Evolutionary conservation across 2,797 vertebrate genomes (phyloP), one percentile per base, ranked within the genome.

Genomic region (Pseudomugil tenellus): DNA sequence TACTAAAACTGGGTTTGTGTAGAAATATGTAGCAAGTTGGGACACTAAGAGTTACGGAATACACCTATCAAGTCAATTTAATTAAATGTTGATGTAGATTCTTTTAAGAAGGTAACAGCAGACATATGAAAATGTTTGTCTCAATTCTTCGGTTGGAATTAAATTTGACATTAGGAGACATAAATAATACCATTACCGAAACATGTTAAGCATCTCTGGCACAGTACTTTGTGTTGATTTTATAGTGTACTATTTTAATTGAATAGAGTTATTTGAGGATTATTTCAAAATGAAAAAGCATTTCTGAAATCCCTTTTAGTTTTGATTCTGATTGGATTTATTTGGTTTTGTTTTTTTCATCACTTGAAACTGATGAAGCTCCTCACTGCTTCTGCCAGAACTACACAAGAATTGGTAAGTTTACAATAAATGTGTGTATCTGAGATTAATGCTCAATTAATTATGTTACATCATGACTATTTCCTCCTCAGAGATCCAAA

Each of bases 1-100:
- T 59, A 7, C 43, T 13, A 3, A 39, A 51, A 31, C 23, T 21
- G 17, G n/a, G n/a, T 26, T 23, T 67, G 70, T 67, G 64, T 43
- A 57, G 26, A 59, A 57, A 60, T 26, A 19, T 43, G 1, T 26
- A 14, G 26, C 3, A 7, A 57, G 31, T 49, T 1, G 12, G 34
- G 16, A 43, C 48, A 51, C 23, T 39, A 13, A 39, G 32, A 32
- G 3, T 35, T 41, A 41, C 2, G 43, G 43, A 21, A 55, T 25
- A 21, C 23, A 34, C 31, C 21, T 16, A 25, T 28, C 26, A 28
- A 14, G 25, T 14, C 51, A 28, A 16, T 52, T 51, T 26, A 25
- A 25, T 9, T 28, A 17, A 3, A 52, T 52, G 3, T 49, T 3
- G 1, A 26, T 25, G 12, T 25, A 23, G 10, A 25, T 23, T 28